Evolutionary conservation across 1,140 invertebrate genomes (phyloP), one percentile per base, ranked within the genome.

Genomic region (Zaprionus lachaisei): DNA sequence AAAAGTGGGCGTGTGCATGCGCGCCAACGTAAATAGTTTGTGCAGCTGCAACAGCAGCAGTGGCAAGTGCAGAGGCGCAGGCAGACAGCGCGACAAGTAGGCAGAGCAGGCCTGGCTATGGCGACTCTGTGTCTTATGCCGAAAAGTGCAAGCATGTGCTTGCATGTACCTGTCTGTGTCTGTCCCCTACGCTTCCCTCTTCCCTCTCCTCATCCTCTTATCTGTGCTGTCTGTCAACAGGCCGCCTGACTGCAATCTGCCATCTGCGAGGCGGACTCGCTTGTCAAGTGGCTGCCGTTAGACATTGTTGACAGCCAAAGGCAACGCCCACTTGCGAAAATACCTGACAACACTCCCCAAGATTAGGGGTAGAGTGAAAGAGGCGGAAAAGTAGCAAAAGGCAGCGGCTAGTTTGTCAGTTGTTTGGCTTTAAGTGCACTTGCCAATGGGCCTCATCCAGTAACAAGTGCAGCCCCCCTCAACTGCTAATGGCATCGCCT

Each of bases 181-280:
- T 34, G 31, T 34, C 37, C 41, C n/a, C n/a, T 6, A 2, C n/a
- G 17, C n/a, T n/a, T 1, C 3, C 0, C 41, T 41, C 15, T 11
- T 12, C 37, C 4, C 14, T 38, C 14, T 38, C 1, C 0, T 2
- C 14, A 1, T 7, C 17, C 41, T 17, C 2, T 17, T 7, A 7
- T 4, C 41, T 9, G 7, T 47, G 41, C 41, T 47, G 41, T 17
- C n/a, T 47, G 47, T 51, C 47, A 24, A 51, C 47, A 22, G 20
- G 77, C 57, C 47, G 15, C 5, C 62, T 51, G 71, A 41, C 47
- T 28, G 74, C 79, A 81, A 81, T 82, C 75, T 80, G 81, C 81
- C 85, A 87, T 83, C 84, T 87, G 84, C 60, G 81, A 81, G 84
- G 84, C 84, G 84, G 89, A 73, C 85, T 90, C 85, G 89, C 85